phyloP scores from a whole-genome alignment of 2,113 vertebrate species.

The Sphaerodactylus townsendi region DNA sequence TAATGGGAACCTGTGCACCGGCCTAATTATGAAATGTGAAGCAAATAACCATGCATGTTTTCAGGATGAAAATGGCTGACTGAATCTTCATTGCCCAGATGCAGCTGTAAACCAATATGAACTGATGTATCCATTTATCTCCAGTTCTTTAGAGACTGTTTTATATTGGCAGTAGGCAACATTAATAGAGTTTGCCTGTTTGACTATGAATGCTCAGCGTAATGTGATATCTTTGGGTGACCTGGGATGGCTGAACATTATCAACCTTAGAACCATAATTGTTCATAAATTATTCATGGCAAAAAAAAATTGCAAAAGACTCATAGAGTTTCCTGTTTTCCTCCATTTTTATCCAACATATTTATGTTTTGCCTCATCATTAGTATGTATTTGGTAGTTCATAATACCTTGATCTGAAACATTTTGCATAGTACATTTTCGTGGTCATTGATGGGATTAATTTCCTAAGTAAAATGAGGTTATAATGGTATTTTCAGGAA shows the following conservation, averaged over 20 bases:
- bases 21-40: slow-evolving; percentile 35
- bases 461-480: background rate
- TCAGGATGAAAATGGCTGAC: slow-evolving; percentile 36
- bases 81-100: slow-evolving; percentile 37
- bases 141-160: slow-evolving; percentile 43
- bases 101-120: slow-evolving; percentile 39
- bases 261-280: slow-evolving; percentile 59
- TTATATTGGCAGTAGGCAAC: slow-evolving; percentile 53
- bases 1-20: slow-evolving; percentile 19
- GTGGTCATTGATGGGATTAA: background rate
- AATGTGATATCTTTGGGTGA: slow-evolving; percentile 47
- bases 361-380: slow-evolving; percentile 48
- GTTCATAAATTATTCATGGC: slow-evolving; percentile 66
- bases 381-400: slow-evolving; percentile 32
- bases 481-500: background rate
- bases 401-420: slow-evolving; percentile 2
- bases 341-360: slow-evolving; percentile 30
- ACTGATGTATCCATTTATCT: slow-evolving; percentile 51
- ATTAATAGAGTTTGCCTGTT: slow-evolving; percentile 51
- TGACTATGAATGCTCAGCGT: slow-evolving; percentile 46
- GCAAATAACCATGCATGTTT: slow-evolving; percentile 38
- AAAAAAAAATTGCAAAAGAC: slow-evolving; percentile 52
- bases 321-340: slow-evolving; percentile 55
- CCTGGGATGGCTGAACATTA: slow-evolving; percentile 56
- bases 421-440: slow-evolving; percentile 38